Conservation (phyloP, 2,113 vertebrate genomes). For the Phylloscopus whistleri region DNA sequence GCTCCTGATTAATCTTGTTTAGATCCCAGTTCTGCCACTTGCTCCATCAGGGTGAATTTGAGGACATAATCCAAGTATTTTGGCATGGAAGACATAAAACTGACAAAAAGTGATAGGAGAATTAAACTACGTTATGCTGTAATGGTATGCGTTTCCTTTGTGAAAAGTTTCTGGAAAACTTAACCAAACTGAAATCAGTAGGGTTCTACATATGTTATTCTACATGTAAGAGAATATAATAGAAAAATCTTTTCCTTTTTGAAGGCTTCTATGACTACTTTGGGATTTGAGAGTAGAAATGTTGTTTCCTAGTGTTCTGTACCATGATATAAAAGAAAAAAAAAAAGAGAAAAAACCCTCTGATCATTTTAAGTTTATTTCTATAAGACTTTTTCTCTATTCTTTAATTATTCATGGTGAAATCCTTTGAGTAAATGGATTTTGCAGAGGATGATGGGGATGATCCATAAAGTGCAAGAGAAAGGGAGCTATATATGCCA, state of each 20-base stretch:
- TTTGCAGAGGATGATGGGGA: constrained; percentile 11
- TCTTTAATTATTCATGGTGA: constrained; percentile 63
- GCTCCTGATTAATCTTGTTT: not conserved
- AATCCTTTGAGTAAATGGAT: constrained; percentile 57
- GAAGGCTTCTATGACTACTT: not conserved
- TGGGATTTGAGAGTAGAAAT: not conserved
- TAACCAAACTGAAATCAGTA: not conserved
- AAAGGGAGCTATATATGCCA: not conserved
- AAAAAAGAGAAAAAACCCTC: not conserved
- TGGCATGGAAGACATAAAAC: not conserved
- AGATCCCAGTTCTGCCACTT: not conserved
- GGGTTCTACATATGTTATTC: not conserved
- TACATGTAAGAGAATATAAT: not conserved
- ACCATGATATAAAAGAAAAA: not conserved
- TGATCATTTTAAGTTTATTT: constrained; percentile 43
- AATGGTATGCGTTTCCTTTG: not conserved
- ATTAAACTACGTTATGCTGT: not conserved
- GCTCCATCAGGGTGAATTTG: not conserved
- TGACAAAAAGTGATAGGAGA: not conserved
- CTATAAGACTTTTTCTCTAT: constrained; percentile 9
- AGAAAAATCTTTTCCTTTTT: not conserved
- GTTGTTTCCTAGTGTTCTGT: not conserved
- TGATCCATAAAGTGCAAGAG: constrained; percentile 36
- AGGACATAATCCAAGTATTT: not conserved
- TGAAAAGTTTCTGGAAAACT: constrained; percentile 1